phyloP scores from a whole-genome alignment of 1,140 invertebrate genomes.

The Nasonia giraulti region DNA sequence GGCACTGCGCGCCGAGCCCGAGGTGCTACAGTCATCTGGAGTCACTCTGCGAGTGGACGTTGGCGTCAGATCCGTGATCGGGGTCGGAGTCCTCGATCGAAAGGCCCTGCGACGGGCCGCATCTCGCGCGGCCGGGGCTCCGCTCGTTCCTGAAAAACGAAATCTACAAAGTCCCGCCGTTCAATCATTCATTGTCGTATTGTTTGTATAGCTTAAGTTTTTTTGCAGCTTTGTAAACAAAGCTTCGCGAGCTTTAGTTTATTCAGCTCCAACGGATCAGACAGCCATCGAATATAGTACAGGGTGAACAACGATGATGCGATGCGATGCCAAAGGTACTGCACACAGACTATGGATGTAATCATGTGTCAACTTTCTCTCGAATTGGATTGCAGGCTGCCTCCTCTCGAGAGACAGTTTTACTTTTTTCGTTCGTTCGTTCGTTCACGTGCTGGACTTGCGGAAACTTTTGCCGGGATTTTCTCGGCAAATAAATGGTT shows the following conservation, averaged over 20 bases:
- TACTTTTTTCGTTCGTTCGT: too few relatives aligned
- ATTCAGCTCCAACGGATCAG: too few relatives aligned
- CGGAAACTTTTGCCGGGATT: not conserved
- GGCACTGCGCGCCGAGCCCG: slow-evolving; percentile 57
- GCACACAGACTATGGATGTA: not conserved
- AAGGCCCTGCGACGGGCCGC: slow-evolving; percentile 63
- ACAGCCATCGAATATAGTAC: not conserved
- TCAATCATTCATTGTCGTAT: slow-evolving; percentile 18
- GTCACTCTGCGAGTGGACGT: slow-evolving; percentile 68
- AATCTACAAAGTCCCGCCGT: slow-evolving; percentile 47
- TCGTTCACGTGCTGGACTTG: slow-evolving; percentile 1
- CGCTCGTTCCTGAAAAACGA: slow-evolving; percentile 66
- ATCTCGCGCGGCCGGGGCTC: slow-evolving; percentile 65
- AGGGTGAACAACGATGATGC: not conserved
- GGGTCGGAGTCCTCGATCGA: slow-evolving; percentile 71
- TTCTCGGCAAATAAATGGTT: not conserved
- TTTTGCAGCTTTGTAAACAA: not conserved
- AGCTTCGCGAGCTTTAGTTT: not conserved
- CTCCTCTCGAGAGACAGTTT: not conserved
- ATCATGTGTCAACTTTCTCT: too few relatives aligned
- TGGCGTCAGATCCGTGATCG: slow-evolving; percentile 64
- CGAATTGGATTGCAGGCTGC: too few relatives aligned
- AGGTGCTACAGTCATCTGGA: slow-evolving; percentile 70
- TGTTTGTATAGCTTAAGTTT: not conserved
- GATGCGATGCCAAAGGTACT: not conserved